These are phyloP conservation scores for Neodiprion fabricii DNA, from an alignment of 1,140 invertebrate genomes.

Conservation along the genomic window DNA sequence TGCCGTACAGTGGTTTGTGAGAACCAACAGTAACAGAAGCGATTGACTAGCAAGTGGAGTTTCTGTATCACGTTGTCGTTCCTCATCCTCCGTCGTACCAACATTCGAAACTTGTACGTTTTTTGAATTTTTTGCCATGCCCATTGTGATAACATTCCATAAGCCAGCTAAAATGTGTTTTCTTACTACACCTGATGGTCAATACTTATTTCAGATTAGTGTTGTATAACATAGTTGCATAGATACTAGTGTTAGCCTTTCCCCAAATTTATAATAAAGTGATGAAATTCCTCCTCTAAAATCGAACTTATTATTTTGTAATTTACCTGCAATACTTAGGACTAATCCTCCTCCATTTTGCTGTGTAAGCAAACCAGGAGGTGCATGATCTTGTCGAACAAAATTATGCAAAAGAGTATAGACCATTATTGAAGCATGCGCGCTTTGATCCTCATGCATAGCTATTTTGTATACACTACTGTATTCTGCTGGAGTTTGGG, in stretches of 20 bases:
- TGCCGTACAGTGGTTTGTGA: slow-evolving; percentile 90
- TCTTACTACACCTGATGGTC: slow-evolving; percentile 7
- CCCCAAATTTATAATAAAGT: slow-evolving; percentile 11
- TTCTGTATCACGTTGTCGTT: slow-evolving; percentile 59
- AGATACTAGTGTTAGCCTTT: slow-evolving; percentile 19
- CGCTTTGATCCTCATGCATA: slow-evolving; percentile 76
- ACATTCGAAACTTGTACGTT: slow-evolving; percentile 55
- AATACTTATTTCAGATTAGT: not conserved
- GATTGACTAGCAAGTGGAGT: slow-evolving; percentile 87
- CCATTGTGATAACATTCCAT: slow-evolving; percentile 78
- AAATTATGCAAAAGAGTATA: slow-evolving; percentile 82
- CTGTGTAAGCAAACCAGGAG: slow-evolving; percentile 69
- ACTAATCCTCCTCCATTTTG: slow-evolving; percentile 80
- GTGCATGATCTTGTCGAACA: slow-evolving; percentile 76
- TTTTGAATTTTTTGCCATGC: slow-evolving; percentile 62
- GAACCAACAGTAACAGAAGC: slow-evolving; percentile 82
- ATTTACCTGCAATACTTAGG: slow-evolving; percentile 80
- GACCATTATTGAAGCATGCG: slow-evolving; percentile 76
- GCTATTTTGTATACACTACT: slow-evolving; percentile 69
- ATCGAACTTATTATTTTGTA: not conserved
- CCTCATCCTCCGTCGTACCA: slow-evolving; percentile 47
- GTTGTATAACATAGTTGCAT: not conserved
- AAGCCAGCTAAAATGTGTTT: slow-evolving; percentile 72
- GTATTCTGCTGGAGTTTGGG: slow-evolving; percentile 70
- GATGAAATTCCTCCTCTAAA: slow-evolving; percentile 6